Base-by-base conservation (phyloP, 2,113 vertebrate species). In the Ophthalmolycus amberensis region DNA sequence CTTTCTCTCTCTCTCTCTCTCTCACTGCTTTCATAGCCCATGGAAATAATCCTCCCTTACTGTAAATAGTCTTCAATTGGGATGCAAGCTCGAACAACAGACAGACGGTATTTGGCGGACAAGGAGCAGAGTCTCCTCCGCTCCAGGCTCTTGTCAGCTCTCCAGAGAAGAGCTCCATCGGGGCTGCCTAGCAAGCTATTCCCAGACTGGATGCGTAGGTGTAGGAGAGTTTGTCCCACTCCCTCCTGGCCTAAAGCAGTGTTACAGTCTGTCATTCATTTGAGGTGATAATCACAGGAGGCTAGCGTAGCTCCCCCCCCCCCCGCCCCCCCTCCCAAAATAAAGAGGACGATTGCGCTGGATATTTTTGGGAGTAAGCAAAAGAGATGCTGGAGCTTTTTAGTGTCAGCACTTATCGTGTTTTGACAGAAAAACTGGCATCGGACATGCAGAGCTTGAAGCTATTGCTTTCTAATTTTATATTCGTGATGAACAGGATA, bases 21-120 rank as follows among this genome's bases (percentile, higher is more conserved):
- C 46, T 48, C 50, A 77, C 48, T 74, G 84, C 62, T 75, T 78
- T 71, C 54, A 79, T 68, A 75, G 71, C 77, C 69, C 38, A 40
- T 48, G 75, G 80, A 89, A 88, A 74, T 82, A 58, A 80, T 88
- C 77, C 72, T 85, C 54, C 77, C 72, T 37, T 46, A 79, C 74
- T 83, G 82, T 90, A 86, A 92, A 91, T 79, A 79, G 75, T 79
- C 74, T 79, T 88, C 88, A 88, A 84, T 88, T 88, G 83, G 54
- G 79, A 82, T 80, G 78, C 20, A 40, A 82, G 81, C 73, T 80
- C 77, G 87, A 89, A 77, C 67, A 70, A 76, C 79, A 79, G 76
- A 71, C 85, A 89, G 85, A 83, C 74, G 2, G 63, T 65, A 37
- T 86, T 88, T 76, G 77, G 78, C 52, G 78, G 86, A 85, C 58